These are phyloP conservation scores for Callaeas wilsoni DNA, from an alignment of 2,113 vertebrate genomes.

Conservation along the genomic window DNA sequence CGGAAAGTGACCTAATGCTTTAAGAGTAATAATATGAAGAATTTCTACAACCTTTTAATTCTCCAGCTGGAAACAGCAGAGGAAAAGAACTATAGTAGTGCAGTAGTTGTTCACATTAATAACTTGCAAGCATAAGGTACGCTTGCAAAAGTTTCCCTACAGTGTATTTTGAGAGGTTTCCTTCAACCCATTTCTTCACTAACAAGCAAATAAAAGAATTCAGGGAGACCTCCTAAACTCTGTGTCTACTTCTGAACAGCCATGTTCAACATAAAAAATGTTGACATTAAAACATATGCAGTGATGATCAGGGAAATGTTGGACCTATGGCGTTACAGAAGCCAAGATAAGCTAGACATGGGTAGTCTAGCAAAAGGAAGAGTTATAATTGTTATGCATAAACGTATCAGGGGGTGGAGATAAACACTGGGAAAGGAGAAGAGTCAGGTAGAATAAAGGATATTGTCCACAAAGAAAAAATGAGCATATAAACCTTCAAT, in stretches of 20 bases:
- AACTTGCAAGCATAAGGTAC: not conserved
- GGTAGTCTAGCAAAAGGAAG: not conserved
- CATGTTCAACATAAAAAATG: not conserved
- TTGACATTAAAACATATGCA: not conserved
- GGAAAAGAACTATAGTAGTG: not conserved
- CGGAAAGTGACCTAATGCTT: not conserved
- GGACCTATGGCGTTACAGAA: not conserved
- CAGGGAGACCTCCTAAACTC: not conserved
- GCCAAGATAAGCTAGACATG: not conserved
- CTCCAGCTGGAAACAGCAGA: not conserved
- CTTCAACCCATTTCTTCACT: not conserved
- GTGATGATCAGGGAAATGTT: not conserved
- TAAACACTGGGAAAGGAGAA: not conserved
- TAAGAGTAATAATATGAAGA: not conserved
- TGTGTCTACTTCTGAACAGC: not conserved
- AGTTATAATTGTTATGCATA: not conserved
- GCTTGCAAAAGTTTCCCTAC: not conserved
- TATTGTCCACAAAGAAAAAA: fast-evolving
- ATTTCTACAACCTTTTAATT: not conserved
- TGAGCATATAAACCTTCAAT: not conserved
- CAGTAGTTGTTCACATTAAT: not conserved
- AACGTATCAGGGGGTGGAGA: not conserved
- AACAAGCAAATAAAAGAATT: not conserved
- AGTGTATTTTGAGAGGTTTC: not conserved
- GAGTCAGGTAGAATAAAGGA: not conserved